Base-by-base conservation (phyloP, 2,113 vertebrate genomes). In the Delphinus delphis region DNA sequence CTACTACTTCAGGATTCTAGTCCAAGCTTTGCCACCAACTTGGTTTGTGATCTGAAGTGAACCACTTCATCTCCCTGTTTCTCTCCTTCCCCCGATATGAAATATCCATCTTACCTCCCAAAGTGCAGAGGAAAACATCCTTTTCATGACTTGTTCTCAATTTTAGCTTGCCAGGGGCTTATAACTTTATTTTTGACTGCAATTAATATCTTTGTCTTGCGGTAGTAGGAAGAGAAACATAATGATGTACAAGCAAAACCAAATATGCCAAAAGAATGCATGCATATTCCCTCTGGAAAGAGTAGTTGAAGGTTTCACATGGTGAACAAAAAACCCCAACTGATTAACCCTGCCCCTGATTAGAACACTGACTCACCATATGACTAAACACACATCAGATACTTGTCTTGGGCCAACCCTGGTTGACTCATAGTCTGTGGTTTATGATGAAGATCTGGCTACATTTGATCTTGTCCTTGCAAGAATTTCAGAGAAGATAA, bases 391-490 rank as follows among this genome's bases (percentile, higher is more conserved):
- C 71, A 83, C 83, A 92, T 74, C 79, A 92, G 82, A 95, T 95
- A 94, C 67, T 88, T 96, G 65, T 92, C 71, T 93, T 41, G 2
- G 87, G 70, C 95, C 83, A 92, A 25, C 94, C 86, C 95, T 93
- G 6, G 21, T 92, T 97, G 95, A 97, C 92, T 98, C 97, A 96
- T 96, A 93, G 92, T 97, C 93, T 92, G 53, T 96, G 95, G 97
- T 97, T 97, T 96, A 90, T 90, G 74, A 90, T 84, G 92, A 93
- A 88, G 83, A 88, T 93, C 95, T 84, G 53, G 84, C 47, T 92
- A 53, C 80, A 85, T 97, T 98, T 97, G 93, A 97, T 97, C 80
- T 76, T 97, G 76, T 95, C 73, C 53, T 84, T 86, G 31, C 41
- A 86, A 84, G 41, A 83, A 81, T 95, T 93, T 97, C 80, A 95